A percentile compares a stretch with the other conserved stretches of the same genome.
Conservation (phyloP, 2,888 invertebrate species). For the Protodeltote pygarga region DNA sequence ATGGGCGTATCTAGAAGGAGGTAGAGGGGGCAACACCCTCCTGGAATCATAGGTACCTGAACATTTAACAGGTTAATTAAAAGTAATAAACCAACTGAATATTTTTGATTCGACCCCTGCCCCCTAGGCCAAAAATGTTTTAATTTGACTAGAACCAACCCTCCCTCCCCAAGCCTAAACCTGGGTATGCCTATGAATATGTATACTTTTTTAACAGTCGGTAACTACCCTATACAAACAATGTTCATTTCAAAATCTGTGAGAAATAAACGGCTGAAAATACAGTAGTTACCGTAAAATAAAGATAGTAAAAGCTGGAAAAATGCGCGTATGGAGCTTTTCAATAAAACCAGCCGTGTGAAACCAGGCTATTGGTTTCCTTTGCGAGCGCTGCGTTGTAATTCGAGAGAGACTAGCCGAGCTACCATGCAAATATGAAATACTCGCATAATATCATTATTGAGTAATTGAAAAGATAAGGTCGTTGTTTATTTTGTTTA, state of each 20-base stretch:
- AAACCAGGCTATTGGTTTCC: conserved; percentile 76
- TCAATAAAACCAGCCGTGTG: conserved; percentile 77
- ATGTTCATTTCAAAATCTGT: conserved; percentile 42
- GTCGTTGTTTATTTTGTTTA: conserved; percentile 32
- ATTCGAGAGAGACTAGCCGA: conserved; percentile 44
- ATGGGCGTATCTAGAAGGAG: no score
- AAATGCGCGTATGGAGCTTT: conserved; percentile 67
- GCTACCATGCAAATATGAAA: conserved; percentile 55
- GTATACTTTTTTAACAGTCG: no score
- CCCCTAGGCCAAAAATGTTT: no score
- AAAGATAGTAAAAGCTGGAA: conserved; percentile 61
- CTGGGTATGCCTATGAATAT: no score
- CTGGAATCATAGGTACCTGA: no score
- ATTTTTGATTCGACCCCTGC: no score
- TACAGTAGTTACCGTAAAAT: conserved; percentile 62
- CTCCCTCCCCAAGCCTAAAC: no score
- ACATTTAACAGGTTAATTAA: no score
- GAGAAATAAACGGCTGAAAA: conserved; percentile 57
- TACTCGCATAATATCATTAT: conserved; percentile 30
- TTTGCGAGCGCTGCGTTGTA: conserved; percentile 55
- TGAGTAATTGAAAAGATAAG: conserved; percentile 27
- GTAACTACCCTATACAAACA: conserved; percentile 20
- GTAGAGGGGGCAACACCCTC: no score
- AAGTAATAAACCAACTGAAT: no score
- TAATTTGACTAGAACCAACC: no score